phyloP scores from a whole-genome alignment of 1,140 invertebrate species.

The Pemphigus obesinymphae region DNA sequence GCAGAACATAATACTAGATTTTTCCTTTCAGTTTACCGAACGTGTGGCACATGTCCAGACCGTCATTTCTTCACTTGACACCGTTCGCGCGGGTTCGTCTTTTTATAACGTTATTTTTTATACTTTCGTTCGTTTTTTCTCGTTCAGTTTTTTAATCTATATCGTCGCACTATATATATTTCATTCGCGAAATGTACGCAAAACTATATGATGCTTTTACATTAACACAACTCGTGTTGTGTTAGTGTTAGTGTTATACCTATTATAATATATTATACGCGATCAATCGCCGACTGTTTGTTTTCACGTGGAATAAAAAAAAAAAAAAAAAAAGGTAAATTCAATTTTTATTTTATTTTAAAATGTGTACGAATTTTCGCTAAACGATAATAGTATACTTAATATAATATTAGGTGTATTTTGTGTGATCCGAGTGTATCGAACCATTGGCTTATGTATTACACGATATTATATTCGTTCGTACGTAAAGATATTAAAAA shows the following conservation, averaged over 20 bases:
- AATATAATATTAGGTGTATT: too few species aligned
- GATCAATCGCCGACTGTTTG: neutral
- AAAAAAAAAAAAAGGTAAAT: slow-evolving; percentile 2
- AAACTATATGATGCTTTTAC: neutral
- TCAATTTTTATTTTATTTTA: neutral
- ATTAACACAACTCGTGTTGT: neutral
- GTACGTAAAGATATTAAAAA: too few species aligned
- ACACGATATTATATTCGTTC: too few species aligned
- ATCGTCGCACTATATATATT: too few species aligned
- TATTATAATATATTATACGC: neutral
- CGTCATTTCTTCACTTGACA: neutral
- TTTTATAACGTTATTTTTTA: neutral
- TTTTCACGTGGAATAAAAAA: too few species aligned
- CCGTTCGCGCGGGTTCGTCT: neutral
- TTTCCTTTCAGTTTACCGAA: slow-evolving; percentile 36
- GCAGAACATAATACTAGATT: neutral
- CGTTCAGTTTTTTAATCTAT: neutral
- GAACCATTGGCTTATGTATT: too few species aligned
- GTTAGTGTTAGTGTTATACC: too few species aligned
- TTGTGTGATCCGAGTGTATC: too few species aligned
- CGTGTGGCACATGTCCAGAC: slow-evolving; percentile 20
- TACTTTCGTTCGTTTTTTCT: neutral
- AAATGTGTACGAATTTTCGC: neutral
- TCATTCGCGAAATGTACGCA: neutral
- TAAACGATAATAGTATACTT: too few species aligned